Base-by-base conservation (phyloP, 2,797 vertebrate species). In the Podarcis siculus region DNA sequence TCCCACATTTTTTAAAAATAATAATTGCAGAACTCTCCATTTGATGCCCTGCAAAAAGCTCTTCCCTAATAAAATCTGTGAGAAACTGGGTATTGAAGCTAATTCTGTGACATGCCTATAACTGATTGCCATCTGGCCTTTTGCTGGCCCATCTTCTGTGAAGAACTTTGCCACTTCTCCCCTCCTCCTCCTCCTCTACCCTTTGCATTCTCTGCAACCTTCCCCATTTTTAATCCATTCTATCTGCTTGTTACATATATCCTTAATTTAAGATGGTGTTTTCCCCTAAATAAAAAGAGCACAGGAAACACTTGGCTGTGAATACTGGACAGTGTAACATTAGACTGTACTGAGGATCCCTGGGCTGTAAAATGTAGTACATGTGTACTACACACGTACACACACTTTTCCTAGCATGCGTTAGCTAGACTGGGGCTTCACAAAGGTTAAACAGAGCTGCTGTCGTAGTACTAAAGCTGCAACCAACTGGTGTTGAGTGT, bases 61-160 rank as follows among this genome's bases (percentile, higher is more conserved):
- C 69, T 80, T 78, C 39, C 55, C 55, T 6, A 32, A 30, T 79
- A 27, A 85, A 84, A 89, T 79, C 35, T 80, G 30, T 79, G 49
- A 35, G 55, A 89, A 85, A 72, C 55, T 73, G 67, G 49, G 79
- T 64, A 35, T 73, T 73, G 37, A 85, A 89, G 69, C 30, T 64
- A 89, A 71, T 37, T 79, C 35, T 86, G 45, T 89, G 64, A 89
- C 82, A 86, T 83, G 21, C 78, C 45, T 86, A 73, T n/a, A 87
- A 66, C 66, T 83, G 66, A 72, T 79, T 83, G 75, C 75, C 76
- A 73, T 49, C 67, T 79, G 73, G n/a, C 42, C 72, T 86, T 30
- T 55, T 49, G 25, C 5, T 83, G 21, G 76, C 10, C 27, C 79
- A 45, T 35, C 39, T n/a, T 78, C 37, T 73, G 55, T 73, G 32